These are phyloP conservation scores for Aspidapion aeneum DNA, from an alignment of 2,888 invertebrate species.

Conservation along the genomic window DNA sequence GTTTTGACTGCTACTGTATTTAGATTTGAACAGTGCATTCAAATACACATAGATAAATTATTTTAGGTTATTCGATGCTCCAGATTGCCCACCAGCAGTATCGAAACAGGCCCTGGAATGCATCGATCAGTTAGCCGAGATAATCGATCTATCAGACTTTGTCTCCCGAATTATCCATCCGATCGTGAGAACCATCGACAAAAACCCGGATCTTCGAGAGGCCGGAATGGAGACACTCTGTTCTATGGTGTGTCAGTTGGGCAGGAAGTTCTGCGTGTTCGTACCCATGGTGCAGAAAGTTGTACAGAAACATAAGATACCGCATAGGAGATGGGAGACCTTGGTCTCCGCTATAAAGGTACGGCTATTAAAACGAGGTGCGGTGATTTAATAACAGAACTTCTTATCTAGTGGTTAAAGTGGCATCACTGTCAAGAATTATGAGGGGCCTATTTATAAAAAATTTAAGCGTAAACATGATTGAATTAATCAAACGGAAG, in stretches of 20 bases:
- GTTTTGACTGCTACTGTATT: too few relatives aligned
- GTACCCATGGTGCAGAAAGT: conserved; percentile 88
- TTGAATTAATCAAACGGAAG: too few relatives aligned
- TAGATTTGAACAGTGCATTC: too few relatives aligned
- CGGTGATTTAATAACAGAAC: too few relatives aligned
- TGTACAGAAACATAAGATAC: conserved; percentile 74
- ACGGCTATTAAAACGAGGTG: too few relatives aligned
- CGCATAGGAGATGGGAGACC: conserved; percentile 75
- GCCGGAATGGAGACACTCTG: conserved; percentile 91
- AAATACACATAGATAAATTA: too few relatives aligned
- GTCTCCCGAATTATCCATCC: conserved; percentile 94
- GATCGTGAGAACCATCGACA: conserved; percentile 81
- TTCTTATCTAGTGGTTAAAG: too few relatives aligned
- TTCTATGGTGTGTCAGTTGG: conserved; percentile 82
- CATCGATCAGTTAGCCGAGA: conserved; percentile 84
- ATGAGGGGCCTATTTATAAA: too few relatives aligned
- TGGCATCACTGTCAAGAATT: too few relatives aligned
- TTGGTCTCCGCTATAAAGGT: conserved; percentile 63
- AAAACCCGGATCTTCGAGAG: conserved; percentile 68
- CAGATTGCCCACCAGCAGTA: conserved; percentile 79
- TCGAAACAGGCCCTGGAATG: conserved; percentile 77
- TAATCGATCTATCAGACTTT: conserved; percentile 88
- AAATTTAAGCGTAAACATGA: too few relatives aligned
- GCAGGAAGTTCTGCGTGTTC: conserved; percentile 88
- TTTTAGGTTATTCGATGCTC: conserved; percentile 66